Evolutionary conservation across 1,140 invertebrate genomes (phyloP), one percentile per base, ranked within the genome.

Genomic region (Zaprionus vittiger): DNA sequence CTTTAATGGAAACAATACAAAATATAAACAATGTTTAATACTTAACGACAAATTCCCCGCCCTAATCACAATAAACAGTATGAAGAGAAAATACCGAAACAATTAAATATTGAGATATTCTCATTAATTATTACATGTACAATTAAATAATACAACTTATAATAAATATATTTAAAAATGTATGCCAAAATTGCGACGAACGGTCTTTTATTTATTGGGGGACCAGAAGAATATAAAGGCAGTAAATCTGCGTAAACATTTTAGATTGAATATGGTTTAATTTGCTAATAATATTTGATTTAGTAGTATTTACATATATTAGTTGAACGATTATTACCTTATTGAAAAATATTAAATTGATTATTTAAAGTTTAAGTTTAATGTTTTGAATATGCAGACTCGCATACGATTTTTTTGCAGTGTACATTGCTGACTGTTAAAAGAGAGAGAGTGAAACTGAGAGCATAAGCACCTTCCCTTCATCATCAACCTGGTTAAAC

Each of bases 41-140:
- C 64, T 74, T 59, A 79, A 80, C 54, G 71, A 57, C 72, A 81
- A 77, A 74, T 80, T 68, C 65, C 84, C 84, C 84, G 84, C 84
- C 84, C 84, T 84, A 84, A 83, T 56, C 80, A 83, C 80, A 87
- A 89, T 83, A 84, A 47, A 86, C 64, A 60, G 69, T 74, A 85
- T 72, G 62, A 79, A 67, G 62, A 77, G 52, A 66, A 83, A 79
- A 59, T 34, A 34, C 31, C 65, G 26, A 81, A 86, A 57, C 66
- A 80, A 73, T 71, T 80, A 87, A 79, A 89, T 79, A 79, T 90
- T 89, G 84, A 89, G 84, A 84, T 89, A 85, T 89, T 89, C 85
- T 89, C 85, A 90, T 84, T 84, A 89, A 87, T 90, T 89, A 89
- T 84, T 90, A 77, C 83, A 89, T 89, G 85, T 90, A 89, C 81